Conservation (phyloP, 2,888 invertebrate species). For the Arrhopalites spinosus region DNA sequence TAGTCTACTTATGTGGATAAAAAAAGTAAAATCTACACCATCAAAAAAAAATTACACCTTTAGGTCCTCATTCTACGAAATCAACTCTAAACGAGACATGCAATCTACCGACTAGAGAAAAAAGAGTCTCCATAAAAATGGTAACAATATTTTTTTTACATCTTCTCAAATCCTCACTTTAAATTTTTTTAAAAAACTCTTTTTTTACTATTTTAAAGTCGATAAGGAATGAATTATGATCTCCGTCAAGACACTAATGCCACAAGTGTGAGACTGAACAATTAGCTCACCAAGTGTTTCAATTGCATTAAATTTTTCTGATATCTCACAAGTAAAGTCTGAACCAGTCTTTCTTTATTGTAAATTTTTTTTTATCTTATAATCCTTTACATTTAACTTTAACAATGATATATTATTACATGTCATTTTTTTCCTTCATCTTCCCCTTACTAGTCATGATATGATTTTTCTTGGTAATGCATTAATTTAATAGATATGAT, state of each 20-base stretch:
- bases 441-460: neutral
- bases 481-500: constrained; percentile 26
- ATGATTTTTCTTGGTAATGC: neutral
- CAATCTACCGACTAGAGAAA: neutral
- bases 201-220: too few relatives aligned
- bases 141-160: too few relatives aligned
- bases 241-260: neutral
- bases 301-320: neutral
- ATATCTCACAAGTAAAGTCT: neutral
- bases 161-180: too few relatives aligned
- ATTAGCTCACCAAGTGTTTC: constrained; percentile 4
- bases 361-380: neutral
- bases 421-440: too few relatives aligned
- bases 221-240: neutral
- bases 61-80: neutral
- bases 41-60: too few relatives aligned
- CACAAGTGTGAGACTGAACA: neutral
- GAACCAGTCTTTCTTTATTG: neutral
- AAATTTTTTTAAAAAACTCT: too few relatives aligned
- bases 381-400: neutral
- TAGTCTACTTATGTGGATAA: too few relatives aligned
- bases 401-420: too few relatives aligned
- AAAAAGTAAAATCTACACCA: too few relatives aligned
- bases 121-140: neutral
- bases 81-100: neutral